Percentiles rank a stretch among this genome's conserved stretches.
phyloP scores from a whole-genome alignment of 2,888 invertebrate genomes.

The Lobophora halterata region DNA sequence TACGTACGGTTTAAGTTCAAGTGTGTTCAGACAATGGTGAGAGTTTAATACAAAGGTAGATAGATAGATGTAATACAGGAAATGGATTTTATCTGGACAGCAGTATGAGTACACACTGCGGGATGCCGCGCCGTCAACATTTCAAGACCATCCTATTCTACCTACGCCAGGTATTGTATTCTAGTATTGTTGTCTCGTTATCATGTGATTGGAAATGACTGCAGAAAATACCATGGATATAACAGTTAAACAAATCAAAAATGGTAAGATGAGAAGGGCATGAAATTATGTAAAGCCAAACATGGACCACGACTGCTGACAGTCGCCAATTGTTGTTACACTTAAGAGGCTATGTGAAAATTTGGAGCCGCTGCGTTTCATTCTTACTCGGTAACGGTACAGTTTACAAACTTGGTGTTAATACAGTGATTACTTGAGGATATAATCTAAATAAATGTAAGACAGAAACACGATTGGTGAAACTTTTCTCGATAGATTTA shows the following conservation, averaged over 20 bases:
- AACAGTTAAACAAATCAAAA: slow-evolving; percentile 7
- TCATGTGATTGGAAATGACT: too few species aligned
- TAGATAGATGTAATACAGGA: slow-evolving; percentile 60
- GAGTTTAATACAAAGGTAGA: slow-evolving; percentile 50
- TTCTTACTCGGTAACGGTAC: too few species aligned
- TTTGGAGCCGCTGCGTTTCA: too few species aligned
- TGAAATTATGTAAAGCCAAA: slow-evolving; percentile 22
- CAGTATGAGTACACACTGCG: slow-evolving; percentile 46
- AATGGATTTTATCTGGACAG: slow-evolving; percentile 55
- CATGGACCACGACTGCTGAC: slow-evolving; percentile 29
- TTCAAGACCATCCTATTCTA: slow-evolving; percentile 15
- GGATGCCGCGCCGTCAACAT: slow-evolving; percentile 41
- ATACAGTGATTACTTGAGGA: too few species aligned
- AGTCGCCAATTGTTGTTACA: slow-evolving; percentile 32
- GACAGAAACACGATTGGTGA: too few species aligned
- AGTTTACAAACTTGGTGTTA: too few species aligned
- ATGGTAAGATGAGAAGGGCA: slow-evolving; percentile 5
- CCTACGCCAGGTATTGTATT: slow-evolving; percentile 7
- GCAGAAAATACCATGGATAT: slow-evolving; percentile 1
- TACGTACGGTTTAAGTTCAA: slow-evolving; percentile 26
- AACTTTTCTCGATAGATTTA: too few species aligned
- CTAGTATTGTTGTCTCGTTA: too few species aligned
- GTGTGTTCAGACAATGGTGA: slow-evolving; percentile 58
- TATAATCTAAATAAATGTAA: too few species aligned
- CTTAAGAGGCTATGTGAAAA: too few species aligned